Evolutionary conservation across 2,888 invertebrate genomes (phyloP), one percentile per base, ranked within the genome.

Genomic region (Trissolcus brochymenae): DNA sequence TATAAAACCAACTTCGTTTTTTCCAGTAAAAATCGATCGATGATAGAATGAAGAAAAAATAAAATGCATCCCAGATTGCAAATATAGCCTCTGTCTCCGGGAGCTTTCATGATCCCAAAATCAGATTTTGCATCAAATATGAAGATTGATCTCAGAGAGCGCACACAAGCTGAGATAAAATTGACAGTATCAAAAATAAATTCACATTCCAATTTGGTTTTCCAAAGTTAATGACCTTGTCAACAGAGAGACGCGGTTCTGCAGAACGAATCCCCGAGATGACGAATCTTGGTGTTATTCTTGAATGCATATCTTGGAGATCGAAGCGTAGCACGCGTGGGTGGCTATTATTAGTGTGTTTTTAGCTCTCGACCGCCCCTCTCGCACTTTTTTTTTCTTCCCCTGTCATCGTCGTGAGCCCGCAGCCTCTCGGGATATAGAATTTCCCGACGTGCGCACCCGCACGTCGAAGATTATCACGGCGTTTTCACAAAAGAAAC

Each of bases 331-430:
- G 61, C 75, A 76, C 64, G 67, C 75, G 78, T 73, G 65, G 78
- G 75, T 64, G 76, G 73, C 73, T 80, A 76, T 80, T 80, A 80
- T 80, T 80, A 78, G 79, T 53, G 65, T 67, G 35, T 70, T 76
- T 76, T 78, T 78, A 76, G 76, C 77, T 62, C 57, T 65, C 65
- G 65, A 62, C 59, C 75, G 61, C 64, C 66, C 51, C 64, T 76
- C 68, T 56, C 41, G 61, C 66, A 61, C 68, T 67, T 60, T 79
- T 66, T 76, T 75, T 66, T 14, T 41, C 60, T 60, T 55, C 57
- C 16, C 46, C 74, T 62, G 35, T 65, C 77, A 51, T 71, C 57
- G 57, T 71, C 67, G 65, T 67, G 59, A 66, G 46, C 76, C 78
- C 74, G 73, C 79, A 76, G 72, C 25, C 61, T 35, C 71, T 49